These are phyloP conservation scores for Thryonomys swinderianus DNA, from an alignment of 2,113 vertebrate genomes.

Conservation along the genomic window DNA sequence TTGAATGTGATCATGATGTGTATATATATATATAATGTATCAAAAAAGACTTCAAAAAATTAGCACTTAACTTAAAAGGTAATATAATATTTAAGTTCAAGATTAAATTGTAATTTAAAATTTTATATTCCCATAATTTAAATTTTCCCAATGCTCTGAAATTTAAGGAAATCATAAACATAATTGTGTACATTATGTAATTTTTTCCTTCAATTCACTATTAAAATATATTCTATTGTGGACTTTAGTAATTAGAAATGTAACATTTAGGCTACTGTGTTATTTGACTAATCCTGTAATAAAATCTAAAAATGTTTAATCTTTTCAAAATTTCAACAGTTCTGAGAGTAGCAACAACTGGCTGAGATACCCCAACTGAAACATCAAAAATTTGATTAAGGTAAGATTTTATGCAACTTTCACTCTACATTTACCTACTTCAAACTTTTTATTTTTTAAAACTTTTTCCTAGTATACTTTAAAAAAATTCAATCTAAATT, in stretches of 20 bases:
- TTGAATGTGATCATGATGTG: too few relatives aligned
- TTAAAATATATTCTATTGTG: constrained; percentile 8
- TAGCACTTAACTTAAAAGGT: not conserved
- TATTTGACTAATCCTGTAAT: not conserved
- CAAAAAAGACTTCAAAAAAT: not conserved
- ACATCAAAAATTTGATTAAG: not conserved
- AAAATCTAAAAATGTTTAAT: constrained; percentile 33
- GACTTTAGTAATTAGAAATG: constrained; percentile 3
- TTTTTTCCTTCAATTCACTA: not conserved
- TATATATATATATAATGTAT: too few relatives aligned
- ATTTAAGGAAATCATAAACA: constrained; percentile 13
- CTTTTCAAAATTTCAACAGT: constrained; percentile 16
- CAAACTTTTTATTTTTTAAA: constrained; percentile 11
- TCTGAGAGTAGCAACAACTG: not conserved
- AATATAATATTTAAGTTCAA: constrained; percentile 29
- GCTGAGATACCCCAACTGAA: not conserved
- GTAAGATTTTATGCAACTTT: not conserved
- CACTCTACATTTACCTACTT: not conserved
- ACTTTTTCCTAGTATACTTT: not conserved
- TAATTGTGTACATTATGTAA: not conserved
- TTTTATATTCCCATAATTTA: not conserved
- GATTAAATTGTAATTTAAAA: constrained; percentile 14
- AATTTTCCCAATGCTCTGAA: not conserved
- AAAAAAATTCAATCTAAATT: not conserved
- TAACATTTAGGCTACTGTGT: not conserved